phyloP scores from a whole-genome alignment of 2,888 invertebrate species.

The Perizoma affinitatum region DNA sequence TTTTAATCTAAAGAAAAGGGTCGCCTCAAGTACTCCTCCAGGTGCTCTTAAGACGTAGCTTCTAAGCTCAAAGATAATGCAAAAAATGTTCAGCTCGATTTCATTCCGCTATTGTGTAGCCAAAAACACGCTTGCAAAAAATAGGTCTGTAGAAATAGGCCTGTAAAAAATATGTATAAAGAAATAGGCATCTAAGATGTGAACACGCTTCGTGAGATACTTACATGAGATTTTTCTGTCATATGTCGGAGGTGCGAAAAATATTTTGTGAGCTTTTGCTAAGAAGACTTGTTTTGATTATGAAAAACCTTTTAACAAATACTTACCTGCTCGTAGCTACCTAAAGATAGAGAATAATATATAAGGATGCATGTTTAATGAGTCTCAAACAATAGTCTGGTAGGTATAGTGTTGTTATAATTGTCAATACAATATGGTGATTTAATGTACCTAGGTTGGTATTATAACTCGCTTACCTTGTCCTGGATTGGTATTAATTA shows the following conservation, averaged over 20 bases:
- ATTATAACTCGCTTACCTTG: too few species aligned
- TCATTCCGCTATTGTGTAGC: conserved; percentile 4
- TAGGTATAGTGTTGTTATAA: too few species aligned
- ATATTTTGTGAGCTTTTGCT: conserved; percentile 1
- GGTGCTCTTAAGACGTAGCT: conserved; percentile 11
- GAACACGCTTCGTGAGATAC: conserved; percentile 13
- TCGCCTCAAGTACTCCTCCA: conserved; percentile 9
- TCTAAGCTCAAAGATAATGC: conserved; percentile 8
- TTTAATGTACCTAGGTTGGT: too few species aligned
- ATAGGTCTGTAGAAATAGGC: conserved; percentile 9
- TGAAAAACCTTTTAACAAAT: not conserved
- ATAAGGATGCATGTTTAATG: too few species aligned
- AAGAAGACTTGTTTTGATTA: not conserved
- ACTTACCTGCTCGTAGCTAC: not conserved
- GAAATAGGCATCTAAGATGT: conserved; percentile 13
- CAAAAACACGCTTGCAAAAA: conserved; percentile 3
- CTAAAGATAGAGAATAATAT: too few species aligned
- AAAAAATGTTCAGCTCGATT: conserved; percentile 10
- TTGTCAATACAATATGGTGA: too few species aligned
- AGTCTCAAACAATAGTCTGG: too few species aligned
- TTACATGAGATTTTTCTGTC: conserved; percentile 12
- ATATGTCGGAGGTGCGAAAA: conserved; percentile 7
- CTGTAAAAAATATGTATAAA: conserved; percentile 7
- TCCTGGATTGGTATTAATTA: too few species aligned
- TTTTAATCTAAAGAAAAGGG: conserved; percentile 12